A percentile compares a stretch with the other conserved stretches of the same genome.
phyloP scores from a whole-genome alignment of 2,797 vertebrate species.

The Falco novaeseelandiae region DNA sequence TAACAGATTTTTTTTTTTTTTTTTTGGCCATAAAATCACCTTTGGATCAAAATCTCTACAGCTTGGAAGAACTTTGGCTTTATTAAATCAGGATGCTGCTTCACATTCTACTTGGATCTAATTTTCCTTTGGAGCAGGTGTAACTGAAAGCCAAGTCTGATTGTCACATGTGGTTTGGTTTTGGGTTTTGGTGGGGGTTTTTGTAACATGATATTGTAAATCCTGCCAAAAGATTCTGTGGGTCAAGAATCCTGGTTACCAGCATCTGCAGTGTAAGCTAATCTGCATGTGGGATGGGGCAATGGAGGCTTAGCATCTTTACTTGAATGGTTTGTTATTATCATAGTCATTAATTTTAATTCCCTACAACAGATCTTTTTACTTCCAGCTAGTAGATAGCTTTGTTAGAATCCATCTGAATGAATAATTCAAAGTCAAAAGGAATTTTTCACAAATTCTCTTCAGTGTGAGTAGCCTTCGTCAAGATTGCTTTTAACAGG shows the following conservation, averaged over 20 bases:
- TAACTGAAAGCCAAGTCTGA: constrained; percentile 14
- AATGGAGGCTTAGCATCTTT: not conserved
- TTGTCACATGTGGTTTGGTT: not conserved
- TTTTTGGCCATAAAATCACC: not conserved
- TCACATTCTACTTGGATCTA: not conserved
- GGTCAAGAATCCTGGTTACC: not conserved
- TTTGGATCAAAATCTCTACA: not conserved
- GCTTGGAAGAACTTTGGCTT: constrained; percentile 19
- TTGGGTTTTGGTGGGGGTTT: not conserved
- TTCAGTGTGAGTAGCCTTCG: not conserved
- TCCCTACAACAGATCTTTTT: not conserved
- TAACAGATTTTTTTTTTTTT: not conserved
- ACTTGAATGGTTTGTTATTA: not conserved
- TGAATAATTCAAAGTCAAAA: no score
- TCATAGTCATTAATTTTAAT: not conserved
- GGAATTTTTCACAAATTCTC: not conserved
- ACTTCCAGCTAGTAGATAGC: not conserved
- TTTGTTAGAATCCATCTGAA: no score
- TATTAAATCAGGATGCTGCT: constrained; percentile 38
- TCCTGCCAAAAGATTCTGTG: not conserved
- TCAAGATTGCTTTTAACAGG: not conserved
- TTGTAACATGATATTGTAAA: not conserved
- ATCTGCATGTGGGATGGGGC: not conserved
- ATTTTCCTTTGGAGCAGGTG: not conserved
- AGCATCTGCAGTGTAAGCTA: not conserved